Base-by-base conservation (phyloP, 2,888 invertebrate species). In the Deilephila porcellus region DNA sequence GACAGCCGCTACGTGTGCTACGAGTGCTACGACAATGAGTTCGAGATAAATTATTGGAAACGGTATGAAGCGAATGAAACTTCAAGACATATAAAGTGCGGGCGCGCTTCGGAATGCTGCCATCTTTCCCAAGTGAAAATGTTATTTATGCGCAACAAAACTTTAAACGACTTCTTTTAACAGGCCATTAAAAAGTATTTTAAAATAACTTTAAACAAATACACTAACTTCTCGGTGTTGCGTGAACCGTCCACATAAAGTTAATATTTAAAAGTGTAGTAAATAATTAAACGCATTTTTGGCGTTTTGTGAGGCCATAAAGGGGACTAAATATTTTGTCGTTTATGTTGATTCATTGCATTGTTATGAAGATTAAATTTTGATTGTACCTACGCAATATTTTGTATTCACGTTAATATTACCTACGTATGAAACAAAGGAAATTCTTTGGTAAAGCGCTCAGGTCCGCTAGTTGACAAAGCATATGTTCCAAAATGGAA, bases 1-100 rank as follows among this genome's bases (percentile, higher is more conserved):
- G 82, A 82, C 82, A 81, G 78, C 77, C 75, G 76, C 81, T 82
- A 82, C 83, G 80, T 81, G 81, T 78, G 74, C 79, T 79, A 80
- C 78, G 76, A 73, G 64, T 64, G 67, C 76, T 80, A 78, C 76
- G 75, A 80, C 76, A 80, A 78, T 78, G 78, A 72, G 53, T 72
- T 71, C 75, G 76, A 70, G 71, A 76, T 78, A 75, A 78, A 78
- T 76, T 78, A 76, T 76, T 74, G 56, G 63, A 67, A 60, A 62
- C 73, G 67, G 74, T 70, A 75, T 71, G 29, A n/a, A 71, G 56
- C 53, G 70, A 56, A 71, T 59, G 56, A 71, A 59, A 71, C 53
- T 71, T 71, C 32, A 56, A 71, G 53, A 56, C 70, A 71, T 34
- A 71, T 71, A 71, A 71, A 67, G 67, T 52, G 52, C 67, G 67